Evolutionary conservation across 2,888 invertebrate species (phyloP), one percentile per base, ranked within the genome.

Genomic region (Oscheius sp.): DNA sequence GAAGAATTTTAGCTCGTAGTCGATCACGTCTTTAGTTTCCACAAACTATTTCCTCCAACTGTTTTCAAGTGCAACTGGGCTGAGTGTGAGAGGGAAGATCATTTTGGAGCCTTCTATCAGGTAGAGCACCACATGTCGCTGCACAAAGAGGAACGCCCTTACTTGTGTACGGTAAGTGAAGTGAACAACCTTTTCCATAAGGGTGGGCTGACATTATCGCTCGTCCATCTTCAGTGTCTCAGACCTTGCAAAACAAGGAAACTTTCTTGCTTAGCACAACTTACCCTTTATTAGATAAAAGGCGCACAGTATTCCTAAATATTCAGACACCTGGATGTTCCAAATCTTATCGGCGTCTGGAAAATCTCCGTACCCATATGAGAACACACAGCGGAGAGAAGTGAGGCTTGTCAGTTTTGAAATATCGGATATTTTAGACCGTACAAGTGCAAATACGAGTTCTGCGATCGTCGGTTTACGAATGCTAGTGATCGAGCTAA

Each of bases 401-500:
- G 87, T 98, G 97, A 98, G 90, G 49, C 16, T 13, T 21, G 3
- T 16, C 16, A 7, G 5, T 16, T 7, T 49, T 16, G 49, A 49
- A 46, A 23, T n/a, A 16, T 9, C 5, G 9, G 9, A 35, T 35
- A 35, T 6, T 69, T 56, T 13, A 69, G 69, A 27, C 70, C 76
- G 25, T 76, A 69, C 72, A 16, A 63, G 25, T 98, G 98, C 89
- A 97, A 98, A 89, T 96, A 95, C 89, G 96, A 96, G 16, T 96
- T 96, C 0, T 99, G 98, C 89, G 94, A 94, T 35, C 98, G 99
- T 88, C 96, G 97, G 0, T 99, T 99, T 90, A 96, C 96, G 87
- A 99, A 99, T 88, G 98, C 98, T 0, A 97, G 96, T 3, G 98
- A 99, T 89, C 91, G 98, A 75, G 98, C 98, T 0, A 99, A 99